Evolutionary conservation across 2,797 vertebrate genomes (phyloP), one percentile per base, ranked within the genome.

Genomic region (Kryptolebias ocellatus): DNA sequence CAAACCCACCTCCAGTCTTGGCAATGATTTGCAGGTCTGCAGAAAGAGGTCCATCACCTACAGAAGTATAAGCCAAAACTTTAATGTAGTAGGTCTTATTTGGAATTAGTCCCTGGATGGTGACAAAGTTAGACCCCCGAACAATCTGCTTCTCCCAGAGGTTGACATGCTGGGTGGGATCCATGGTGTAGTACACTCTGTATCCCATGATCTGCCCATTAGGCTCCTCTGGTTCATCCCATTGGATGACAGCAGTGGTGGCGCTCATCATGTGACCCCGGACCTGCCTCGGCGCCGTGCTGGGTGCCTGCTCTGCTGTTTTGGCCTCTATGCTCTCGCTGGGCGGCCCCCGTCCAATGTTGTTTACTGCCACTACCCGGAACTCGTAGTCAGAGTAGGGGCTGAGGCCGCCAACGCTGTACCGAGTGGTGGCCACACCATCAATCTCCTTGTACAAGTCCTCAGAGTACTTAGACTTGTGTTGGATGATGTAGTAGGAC

Each of bases 381-480:
- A 99, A 98, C 82, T 99, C 97, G 18, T 99, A 99, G 81, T 99
- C 97, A 0, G 98, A 99, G 86, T 99, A 99, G 0, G 98, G 98
- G 80, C 97, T 99, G 54, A 99, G 94, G 34, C 98, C 98, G 5
- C 98, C 98, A 18, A 99, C 97, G 1, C 97, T 99, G 78, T 99
- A 99, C 46, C 98, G 95, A 0, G 98, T 99, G 47, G 98, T 99
- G 42, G 98, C 97, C 3, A 99, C 96, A 0, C 98, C 97, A 66
- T 99, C 98, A 0, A 99, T 99, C 93, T 99, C 98, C 83, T 99
- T 98, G 85, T 96, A 99, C 0, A 87, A 86, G 88, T 98, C 97
- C 54, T 99, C 98, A 0, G 96, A 96, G 79, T 92, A 94, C 88
- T 97, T 98, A 81, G 98, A 96, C 87, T 96, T 97, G 93, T 99